phyloP scores from a whole-genome alignment of 1,140 invertebrate genomes.

The Hyposmocoma kahamanoa region DNA sequence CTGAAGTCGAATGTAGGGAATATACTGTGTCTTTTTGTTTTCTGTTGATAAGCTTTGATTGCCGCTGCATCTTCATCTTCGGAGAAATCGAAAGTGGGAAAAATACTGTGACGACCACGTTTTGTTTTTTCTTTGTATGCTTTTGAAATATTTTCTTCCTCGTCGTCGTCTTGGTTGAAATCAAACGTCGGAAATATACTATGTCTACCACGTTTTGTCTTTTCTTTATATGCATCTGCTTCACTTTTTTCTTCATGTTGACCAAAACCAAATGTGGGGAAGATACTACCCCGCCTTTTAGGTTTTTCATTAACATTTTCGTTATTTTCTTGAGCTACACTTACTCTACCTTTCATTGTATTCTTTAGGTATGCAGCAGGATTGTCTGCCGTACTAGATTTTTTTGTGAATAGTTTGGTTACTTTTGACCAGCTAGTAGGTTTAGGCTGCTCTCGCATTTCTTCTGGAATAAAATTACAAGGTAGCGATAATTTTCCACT shows the following conservation, averaged over 20 bases:
- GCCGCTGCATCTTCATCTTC: conserved; percentile 52
- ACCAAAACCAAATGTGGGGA: conserved; percentile 58
- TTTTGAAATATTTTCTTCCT: conserved; percentile 25
- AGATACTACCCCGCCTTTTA: conserved; percentile 55
- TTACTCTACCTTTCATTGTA: conserved; percentile 47
- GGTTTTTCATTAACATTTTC: conserved; percentile 47
- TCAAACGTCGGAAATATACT: conserved; percentile 37
- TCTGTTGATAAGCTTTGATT: conserved; percentile 41
- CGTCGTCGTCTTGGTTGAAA: conserved; percentile 21
- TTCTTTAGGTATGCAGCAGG: conserved; percentile 52
- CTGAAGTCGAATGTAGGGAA: conserved; percentile 61
- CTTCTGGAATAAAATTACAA: conserved; percentile 16
- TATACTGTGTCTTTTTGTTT: conserved; percentile 58
- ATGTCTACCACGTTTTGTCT: conserved; percentile 30
- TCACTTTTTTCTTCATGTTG: conserved; percentile 38
- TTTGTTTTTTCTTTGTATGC: conserved; percentile 52
- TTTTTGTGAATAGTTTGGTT: conserved; percentile 41
- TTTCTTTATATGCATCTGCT: conserved; percentile 32
- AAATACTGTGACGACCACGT: conserved; percentile 52
- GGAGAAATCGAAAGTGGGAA: conserved; percentile 59
- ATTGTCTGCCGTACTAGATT: conserved; percentile 45
- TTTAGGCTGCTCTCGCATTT: too few species aligned
- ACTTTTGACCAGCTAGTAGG: too few species aligned
- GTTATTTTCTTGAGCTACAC: conserved; percentile 26
- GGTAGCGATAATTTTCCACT: conserved; percentile 60